Evolutionary conservation across 2,797 vertebrate species (phyloP), one percentile per base, ranked within the genome.

Genomic region (Tragopan temminckii): DNA sequence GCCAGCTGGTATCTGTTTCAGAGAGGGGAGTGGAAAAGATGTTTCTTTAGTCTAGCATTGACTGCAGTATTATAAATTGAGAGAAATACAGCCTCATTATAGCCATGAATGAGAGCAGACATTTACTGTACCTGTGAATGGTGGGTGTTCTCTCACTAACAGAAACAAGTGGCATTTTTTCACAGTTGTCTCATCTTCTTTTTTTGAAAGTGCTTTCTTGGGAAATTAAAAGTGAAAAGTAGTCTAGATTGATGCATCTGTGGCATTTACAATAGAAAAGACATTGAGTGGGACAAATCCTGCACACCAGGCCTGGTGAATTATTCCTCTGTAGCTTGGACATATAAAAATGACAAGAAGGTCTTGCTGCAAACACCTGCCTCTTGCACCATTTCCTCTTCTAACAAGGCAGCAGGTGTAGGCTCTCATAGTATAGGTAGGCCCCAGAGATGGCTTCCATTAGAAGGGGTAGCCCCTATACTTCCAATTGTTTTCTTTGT

Each of bases 181-280:
- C 71, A 67, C 80, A 1, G 52, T 69, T 55, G 29, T 72, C 86
- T 94, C 90, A 57, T 62, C 79, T 67, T 64, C 33, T 45, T 25
- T 82, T 82, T 80, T 11, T 78, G 63, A 70, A 67, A 94, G 57
- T 11, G 67, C 69, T 82, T 84, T 87, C 82, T 72, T 82, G 80
- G 74, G 80, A 91, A 93, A 80, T 59, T 72, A 86, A 55, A 48
- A 93, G 59, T 38, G 59, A 90, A 89, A 92, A 80, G 67, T 70
- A 66, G 82, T 66, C 64, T 43, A 38, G 59, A 79, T 58, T 45
- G 75, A 71, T 42, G 42, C 13, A 50, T 59, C 81, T 75, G 61
- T 61, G 88, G 58, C 80, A 33, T 92, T 94, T 88, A 66, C 77
- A 79, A 72, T 2, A 33, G 45, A 38, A 78, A 74, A 79, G 62